A percentile compares a stretch with the other conserved stretches of the same genome.
These are phyloP conservation scores for Alcedo atthis DNA, from an alignment of 2,797 vertebrate genomes.

Conservation along the genomic window DNA sequence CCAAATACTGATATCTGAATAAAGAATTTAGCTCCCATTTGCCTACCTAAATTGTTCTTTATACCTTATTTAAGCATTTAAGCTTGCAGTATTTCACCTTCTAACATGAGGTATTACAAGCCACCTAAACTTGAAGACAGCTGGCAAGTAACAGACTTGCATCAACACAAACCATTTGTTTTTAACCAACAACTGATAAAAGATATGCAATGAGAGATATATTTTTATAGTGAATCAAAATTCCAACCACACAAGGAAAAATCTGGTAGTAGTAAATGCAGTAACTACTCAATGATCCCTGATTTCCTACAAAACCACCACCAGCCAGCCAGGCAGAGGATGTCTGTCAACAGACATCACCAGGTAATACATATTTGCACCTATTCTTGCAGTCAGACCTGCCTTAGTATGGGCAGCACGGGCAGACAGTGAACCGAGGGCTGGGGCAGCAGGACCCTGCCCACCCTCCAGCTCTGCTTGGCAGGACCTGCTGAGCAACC, in stretches of 20 bases:
- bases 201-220: neutral
- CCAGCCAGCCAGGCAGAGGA: neutral
- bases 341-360: rapidly evolving
- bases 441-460: neutral
- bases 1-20: neutral
- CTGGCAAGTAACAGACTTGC: neutral
- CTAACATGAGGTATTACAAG: neutral
- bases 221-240: neutral
- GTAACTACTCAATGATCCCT: neutral
- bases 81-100: neutral
- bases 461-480: rapidly evolving
- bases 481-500: rapidly evolving
- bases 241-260: neutral
- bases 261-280: neutral
- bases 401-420: neutral
- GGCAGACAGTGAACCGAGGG: neutral
- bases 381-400: neutral
- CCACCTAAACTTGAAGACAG: neutral
- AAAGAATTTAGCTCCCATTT: neutral
- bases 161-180: neutral
- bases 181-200: neutral
- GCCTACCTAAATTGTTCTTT: neutral
- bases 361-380: neutral
- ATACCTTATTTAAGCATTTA: neutral
- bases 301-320: neutral